Conservation (phyloP, 2,113 vertebrate species). For the Pardalotus punctatus region DNA sequence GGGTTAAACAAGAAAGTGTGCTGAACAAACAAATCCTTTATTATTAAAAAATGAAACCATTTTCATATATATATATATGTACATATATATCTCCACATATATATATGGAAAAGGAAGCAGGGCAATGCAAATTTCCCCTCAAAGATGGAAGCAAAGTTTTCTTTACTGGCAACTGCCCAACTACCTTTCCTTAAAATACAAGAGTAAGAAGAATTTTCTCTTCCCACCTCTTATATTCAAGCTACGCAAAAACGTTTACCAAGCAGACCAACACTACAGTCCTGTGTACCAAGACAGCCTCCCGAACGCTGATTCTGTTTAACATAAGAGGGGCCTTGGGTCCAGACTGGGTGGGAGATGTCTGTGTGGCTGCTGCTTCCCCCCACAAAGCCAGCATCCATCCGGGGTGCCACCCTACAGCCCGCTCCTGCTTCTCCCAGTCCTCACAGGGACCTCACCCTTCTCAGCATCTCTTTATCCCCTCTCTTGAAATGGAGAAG, state of each 20-base stretch:
- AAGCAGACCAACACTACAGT: background rate
- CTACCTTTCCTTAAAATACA: background rate
- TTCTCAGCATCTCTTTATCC: background rate
- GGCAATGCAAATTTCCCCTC: background rate
- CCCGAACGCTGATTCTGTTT: background rate
- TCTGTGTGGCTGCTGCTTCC: background rate
- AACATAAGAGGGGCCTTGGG: background rate
- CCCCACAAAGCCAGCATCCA: background rate
- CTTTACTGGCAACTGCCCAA: background rate
- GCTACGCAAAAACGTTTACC: background rate
- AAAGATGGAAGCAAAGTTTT: background rate
- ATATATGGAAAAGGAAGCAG: background rate
- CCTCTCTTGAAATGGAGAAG: background rate
- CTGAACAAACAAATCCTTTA: background rate
- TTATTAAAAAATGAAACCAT: background rate
- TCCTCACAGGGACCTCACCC: background rate
- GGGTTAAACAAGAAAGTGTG: background rate
- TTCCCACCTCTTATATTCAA: background rate
- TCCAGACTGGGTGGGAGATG: background rate
- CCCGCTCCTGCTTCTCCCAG: background rate
- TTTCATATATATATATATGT: background rate
- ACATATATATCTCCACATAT: background rate
- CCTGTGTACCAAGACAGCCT: background rate
- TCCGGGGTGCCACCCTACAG: fast-evolving
- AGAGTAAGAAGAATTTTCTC: background rate